Percentiles rank a stretch among this genome's conserved stretches.
phyloP scores from a whole-genome alignment of 2,888 invertebrate species.

The Diabrotica balteata region DNA sequence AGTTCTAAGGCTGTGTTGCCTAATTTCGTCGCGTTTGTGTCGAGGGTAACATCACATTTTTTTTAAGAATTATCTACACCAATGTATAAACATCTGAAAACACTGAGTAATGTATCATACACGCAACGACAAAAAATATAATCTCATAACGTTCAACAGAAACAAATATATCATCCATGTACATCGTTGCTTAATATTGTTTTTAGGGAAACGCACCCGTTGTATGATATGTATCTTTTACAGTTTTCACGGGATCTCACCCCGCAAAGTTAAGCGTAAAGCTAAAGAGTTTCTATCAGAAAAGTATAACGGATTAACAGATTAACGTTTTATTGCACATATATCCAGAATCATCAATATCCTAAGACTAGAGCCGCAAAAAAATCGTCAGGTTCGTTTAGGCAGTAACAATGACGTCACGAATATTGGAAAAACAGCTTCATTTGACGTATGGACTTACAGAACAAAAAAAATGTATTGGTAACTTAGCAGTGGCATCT shows the following conservation, averaged over 20 bases:
- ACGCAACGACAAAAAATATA: conserved; percentile 32
- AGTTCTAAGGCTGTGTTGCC: no score
- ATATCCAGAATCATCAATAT: no score
- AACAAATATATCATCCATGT: conserved; percentile 24
- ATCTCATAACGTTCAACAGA: conserved; percentile 27
- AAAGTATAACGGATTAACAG: no score
- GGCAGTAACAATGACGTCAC: no score
- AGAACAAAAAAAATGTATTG: no score
- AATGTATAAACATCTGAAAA: conserved; percentile 32
- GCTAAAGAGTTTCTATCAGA: conserved; percentile 3
- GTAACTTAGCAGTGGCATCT: no score
- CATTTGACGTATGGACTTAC: no score
- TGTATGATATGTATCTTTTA: conserved; percentile 43
- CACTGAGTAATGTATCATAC: conserved; percentile 28
- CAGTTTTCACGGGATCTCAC: conserved; percentile 28
- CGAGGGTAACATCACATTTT: conserved; percentile 15
- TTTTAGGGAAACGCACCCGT: conserved; percentile 35
- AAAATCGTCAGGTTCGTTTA: no score
- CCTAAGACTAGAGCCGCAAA: no score
- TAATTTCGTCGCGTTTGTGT: not conserved
- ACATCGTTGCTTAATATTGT: conserved; percentile 37
- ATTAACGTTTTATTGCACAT: no score
- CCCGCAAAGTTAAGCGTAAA: conserved; percentile 36
- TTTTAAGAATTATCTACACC: conserved; percentile 27
- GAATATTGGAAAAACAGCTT: no score